Base-by-base conservation (phyloP, 2,113 vertebrate species). In the Xerus inauris region DNA sequence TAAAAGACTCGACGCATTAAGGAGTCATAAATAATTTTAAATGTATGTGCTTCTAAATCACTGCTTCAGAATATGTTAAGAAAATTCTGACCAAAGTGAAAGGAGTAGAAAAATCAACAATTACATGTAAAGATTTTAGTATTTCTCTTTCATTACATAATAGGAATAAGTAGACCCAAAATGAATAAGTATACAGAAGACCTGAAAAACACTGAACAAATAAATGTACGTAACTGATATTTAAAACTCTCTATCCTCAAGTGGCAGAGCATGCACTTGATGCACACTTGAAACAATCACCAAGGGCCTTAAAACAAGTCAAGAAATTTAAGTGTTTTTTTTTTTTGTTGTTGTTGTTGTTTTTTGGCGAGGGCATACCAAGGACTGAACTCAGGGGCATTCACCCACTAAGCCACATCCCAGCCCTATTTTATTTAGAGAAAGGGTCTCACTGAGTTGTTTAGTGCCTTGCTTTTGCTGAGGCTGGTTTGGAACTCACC, bases 291-390 rank as follows among this genome's bases (percentile, higher is more conserved):
- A 49, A 85, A 76, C 45, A 65, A 17, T 40, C 11, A 65, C 69
- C 57, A 65, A 69, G 7, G 40, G 35, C 57, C 42, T 32, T 17
- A 19, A 92, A 91, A 42, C 20, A 82, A 35, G 26, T 19, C 28
- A 77, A 20, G 54, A 57, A 57, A 22, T 77, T 49, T 69, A 54
- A 40, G 13, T 3, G 13, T 51, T 51, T 51, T 47, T 47, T 47
- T 47, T 47, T 47, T 47, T 47, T 47, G 5, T 47, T 47, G n/a
- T n/a, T n/a, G n/a, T 47, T 47, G 5, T 47, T 47, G 5, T 51
- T 51, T 51, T 1, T 3, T 0, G 49, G 49, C 13, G 14, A 3
- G 13, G 4, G 49, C 13, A 14, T 51, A 17, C 49, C 14, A 10
- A 14, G 49, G 49, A 51, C 16, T 51, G 49, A 16, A 51, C 13